A percentile compares a stretch with the other conserved stretches of the same genome.
phyloP scores from a whole-genome alignment of 1,140 invertebrate genomes.

The Acyrthosiphon pisum region DNA sequence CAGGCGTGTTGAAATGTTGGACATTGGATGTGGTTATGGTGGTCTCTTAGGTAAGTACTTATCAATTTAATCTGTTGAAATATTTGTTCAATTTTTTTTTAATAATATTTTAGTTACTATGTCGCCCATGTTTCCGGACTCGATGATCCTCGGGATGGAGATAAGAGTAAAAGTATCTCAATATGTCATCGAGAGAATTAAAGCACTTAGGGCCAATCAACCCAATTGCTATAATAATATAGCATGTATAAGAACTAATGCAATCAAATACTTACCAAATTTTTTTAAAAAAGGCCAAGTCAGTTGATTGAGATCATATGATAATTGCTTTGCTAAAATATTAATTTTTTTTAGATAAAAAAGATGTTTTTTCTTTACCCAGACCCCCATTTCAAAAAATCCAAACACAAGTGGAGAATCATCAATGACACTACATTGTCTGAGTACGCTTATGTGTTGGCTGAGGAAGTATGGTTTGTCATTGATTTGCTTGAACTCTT shows the following conservation, averaged over 20 bases:
- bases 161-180: constrained; percentile 98
- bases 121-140: constrained; percentile 89
- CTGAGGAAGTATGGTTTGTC: constrained; percentile 72
- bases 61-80: background rate
- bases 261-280: constrained; percentile 98
- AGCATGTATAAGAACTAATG: constrained; percentile 94
- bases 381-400: constrained; percentile 99
- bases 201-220: constrained; percentile 80
- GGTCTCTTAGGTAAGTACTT: constrained; percentile 80
- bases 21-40: constrained; percentile 99
- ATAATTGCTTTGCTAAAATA: constrained; percentile 36
- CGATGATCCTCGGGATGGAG: constrained; percentile 93
- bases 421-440: constrained; percentile 91
- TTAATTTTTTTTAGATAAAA: constrained; percentile 75
- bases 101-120: constrained; percentile 75
- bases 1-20: constrained; percentile 86
- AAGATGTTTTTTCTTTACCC: constrained; percentile 99
- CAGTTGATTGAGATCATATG: constrained; percentile 59
- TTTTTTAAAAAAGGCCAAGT: constrained; percentile 95
- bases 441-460: constrained; percentile 95
- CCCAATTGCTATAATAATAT: constrained; percentile 89
- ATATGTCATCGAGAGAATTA: constrained; percentile 95
- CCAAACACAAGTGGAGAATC: constrained; percentile 99
- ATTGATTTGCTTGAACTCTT: constrained; percentile 35
- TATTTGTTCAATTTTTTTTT: constrained; percentile 17